Evolutionary conservation across 2,113 vertebrate species (phyloP).

Genomic region (Mirza zaza): DNA sequence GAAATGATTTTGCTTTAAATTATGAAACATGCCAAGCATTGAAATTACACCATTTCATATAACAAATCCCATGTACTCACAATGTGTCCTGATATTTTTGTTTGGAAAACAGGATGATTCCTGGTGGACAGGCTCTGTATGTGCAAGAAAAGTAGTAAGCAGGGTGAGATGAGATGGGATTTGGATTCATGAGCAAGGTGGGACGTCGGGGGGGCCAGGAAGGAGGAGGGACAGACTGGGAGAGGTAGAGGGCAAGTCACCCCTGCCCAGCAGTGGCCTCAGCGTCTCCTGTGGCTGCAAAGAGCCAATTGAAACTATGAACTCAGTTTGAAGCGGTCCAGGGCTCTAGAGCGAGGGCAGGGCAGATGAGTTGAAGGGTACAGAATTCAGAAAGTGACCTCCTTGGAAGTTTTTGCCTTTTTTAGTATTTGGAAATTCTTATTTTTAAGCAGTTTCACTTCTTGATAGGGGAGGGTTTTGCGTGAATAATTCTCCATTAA

Average conservation of each 20-base stretch:
- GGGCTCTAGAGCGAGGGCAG: not conserved
- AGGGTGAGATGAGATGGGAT: not conserved
- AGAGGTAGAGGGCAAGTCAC: not conserved
- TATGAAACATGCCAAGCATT: not conserved
- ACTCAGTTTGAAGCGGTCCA: not conserved
- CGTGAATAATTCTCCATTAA: not conserved
- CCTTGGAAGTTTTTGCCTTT: not conserved
- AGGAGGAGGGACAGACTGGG: not conserved
- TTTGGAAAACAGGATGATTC: conserved; percentile 43
- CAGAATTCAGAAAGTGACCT: not conserved
- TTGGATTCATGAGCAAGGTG: not conserved
- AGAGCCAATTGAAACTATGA: not conserved
- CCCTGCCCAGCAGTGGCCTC: not conserved
- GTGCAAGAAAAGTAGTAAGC: not conserved
- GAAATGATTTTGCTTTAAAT: conserved; percentile 17
- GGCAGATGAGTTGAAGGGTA: not conserved
- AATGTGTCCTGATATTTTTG: not conserved
- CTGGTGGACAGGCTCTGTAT: not conserved
- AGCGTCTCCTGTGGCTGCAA: not conserved
- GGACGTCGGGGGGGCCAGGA: not conserved
- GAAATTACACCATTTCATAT: not conserved
- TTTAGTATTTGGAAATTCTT: not conserved
- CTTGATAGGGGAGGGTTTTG: not conserved
- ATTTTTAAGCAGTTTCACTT: conserved; percentile 30
- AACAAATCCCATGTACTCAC: not conserved